Conservation (phyloP, 1,140 invertebrate genomes). For the Ceratosolen solmsi region DNA sequence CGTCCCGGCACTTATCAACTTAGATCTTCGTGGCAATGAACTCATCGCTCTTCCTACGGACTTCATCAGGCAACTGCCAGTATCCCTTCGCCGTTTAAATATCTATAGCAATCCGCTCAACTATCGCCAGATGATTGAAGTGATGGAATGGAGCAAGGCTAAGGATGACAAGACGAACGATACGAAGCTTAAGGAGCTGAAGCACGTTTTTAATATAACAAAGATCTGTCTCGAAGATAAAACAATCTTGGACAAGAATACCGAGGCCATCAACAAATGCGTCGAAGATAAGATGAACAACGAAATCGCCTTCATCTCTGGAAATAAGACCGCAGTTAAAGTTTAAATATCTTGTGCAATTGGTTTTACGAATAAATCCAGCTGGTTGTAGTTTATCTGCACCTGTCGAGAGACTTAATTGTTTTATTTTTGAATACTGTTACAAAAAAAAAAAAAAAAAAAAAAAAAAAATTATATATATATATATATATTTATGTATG, state of each 20-base stretch:
- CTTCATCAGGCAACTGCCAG: slow-evolving; percentile 16
- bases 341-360: not conserved
- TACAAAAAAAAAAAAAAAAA: not conserved
- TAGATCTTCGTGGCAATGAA: slow-evolving; percentile 48
- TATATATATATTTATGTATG: too few species aligned
- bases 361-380: not conserved
- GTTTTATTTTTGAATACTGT: not conserved
- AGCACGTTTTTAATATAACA: slow-evolving; percentile 33
- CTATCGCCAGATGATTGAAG: slow-evolving; percentile 14
- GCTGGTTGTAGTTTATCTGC: not conserved
- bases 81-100: slow-evolving; percentile 9
- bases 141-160: slow-evolving; percentile 20
- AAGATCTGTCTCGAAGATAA: slow-evolving; percentile 29
- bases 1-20: slow-evolving; percentile 29
- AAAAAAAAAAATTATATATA: too few species aligned
- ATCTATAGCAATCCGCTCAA: slow-evolving; percentile 39
- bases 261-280: slow-evolving; percentile 35
- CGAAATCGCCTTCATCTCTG: not conserved
- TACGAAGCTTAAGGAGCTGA: slow-evolving; percentile 15
- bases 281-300: slow-evolving; percentile 42
- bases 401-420: slow-evolving; percentile 7
- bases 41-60: slow-evolving; percentile 4
- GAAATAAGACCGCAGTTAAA: not conserved
- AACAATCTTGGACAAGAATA: slow-evolving; percentile 13
- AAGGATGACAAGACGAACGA: slow-evolving; percentile 43